Evolutionary conservation across 2,113 vertebrate genomes (phyloP).

Genomic region (Noctilio leporinus): DNA sequence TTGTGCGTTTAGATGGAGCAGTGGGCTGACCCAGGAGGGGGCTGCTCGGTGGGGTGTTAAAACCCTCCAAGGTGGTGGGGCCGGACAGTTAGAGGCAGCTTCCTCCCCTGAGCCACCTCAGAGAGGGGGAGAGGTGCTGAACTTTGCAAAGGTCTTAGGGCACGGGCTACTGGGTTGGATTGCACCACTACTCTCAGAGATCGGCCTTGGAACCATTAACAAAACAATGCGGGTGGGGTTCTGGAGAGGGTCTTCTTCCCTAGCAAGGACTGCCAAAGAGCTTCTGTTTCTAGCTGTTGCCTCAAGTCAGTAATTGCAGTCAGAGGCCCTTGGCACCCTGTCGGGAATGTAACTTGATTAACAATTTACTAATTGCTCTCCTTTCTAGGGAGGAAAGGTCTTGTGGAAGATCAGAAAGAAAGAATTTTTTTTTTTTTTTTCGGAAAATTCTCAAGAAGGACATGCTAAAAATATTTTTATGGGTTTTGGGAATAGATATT

Average conservation of each 20-base stretch:
- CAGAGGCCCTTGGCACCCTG: background rate
- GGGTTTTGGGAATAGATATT: conserved; percentile 58
- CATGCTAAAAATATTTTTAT: conserved; percentile 64
- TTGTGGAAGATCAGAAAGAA: conserved; percentile 35
- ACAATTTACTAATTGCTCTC: conserved; percentile 32
- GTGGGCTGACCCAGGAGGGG: background rate
- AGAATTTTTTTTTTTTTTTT: conserved; percentile 62
- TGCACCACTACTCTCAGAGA: background rate
- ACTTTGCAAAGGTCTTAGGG: background rate
- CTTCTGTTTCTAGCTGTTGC: background rate
- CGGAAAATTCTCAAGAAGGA: conserved; percentile 56
- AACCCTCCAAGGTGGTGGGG: background rate
- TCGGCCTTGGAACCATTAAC: background rate
- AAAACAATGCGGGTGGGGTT: background rate
- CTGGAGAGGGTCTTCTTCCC: background rate
- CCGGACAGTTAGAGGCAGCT: background rate
- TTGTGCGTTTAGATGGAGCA: background rate
- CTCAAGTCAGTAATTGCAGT: background rate
- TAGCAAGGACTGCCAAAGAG: background rate
- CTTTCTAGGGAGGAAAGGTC: conserved; percentile 29
- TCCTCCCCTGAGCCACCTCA: background rate
- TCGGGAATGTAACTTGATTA: conserved; percentile 47
- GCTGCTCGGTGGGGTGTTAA: background rate
- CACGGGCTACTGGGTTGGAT: background rate
- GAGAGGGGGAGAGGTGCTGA: background rate